A percentile compares a stretch with the other conserved stretches of the same genome.
These are phyloP conservation scores for Cyclina sinensis DNA, from an alignment of 1,140 invertebrate species.

Conservation along the genomic window DNA sequence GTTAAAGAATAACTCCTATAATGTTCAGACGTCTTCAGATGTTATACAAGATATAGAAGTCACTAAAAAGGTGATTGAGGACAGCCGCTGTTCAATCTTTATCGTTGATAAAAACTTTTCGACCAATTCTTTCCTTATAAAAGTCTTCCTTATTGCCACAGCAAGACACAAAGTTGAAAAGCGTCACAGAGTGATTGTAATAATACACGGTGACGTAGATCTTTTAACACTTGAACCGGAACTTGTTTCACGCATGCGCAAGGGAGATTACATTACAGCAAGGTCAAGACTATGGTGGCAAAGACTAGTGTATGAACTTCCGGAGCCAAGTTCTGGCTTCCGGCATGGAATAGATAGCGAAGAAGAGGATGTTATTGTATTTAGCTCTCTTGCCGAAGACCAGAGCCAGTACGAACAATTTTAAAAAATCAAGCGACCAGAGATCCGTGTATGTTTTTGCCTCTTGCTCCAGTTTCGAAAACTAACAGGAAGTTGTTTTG, in stretches of 20 bases:
- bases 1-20: slow-evolving; percentile 50
- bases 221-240: slow-evolving; percentile 57
- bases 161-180: neutral
- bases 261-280: slow-evolving; percentile 62
- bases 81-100: slow-evolving; percentile 57
- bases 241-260: slow-evolving; percentile 52
- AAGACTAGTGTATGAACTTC: slow-evolving; percentile 62
- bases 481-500: no score
- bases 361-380: slow-evolving; percentile 52
- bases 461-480: no score
- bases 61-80: slow-evolving; percentile 44
- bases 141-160: slow-evolving; percentile 1
- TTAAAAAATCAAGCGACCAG: neutral
- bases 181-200: slow-evolving; percentile 42
- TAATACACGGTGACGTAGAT: slow-evolving; percentile 53
- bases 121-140: slow-evolving; percentile 27
- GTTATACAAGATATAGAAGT: slow-evolving; percentile 58
- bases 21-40: slow-evolving; percentile 46
- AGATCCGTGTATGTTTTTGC: no score
- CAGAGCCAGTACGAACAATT: slow-evolving; percentile 44
- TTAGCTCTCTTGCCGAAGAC: slow-evolving; percentile 49
- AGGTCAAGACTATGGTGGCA: slow-evolving; percentile 60
- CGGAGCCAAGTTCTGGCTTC: slow-evolving; percentile 22
- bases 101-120: slow-evolving; percentile 61
- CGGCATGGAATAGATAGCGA: slow-evolving; percentile 9